Percentiles rank a stretch among this genome's conserved stretches.
phyloP scores from a whole-genome alignment of 2,888 invertebrate species.

The Anthophora plumipes region DNA sequence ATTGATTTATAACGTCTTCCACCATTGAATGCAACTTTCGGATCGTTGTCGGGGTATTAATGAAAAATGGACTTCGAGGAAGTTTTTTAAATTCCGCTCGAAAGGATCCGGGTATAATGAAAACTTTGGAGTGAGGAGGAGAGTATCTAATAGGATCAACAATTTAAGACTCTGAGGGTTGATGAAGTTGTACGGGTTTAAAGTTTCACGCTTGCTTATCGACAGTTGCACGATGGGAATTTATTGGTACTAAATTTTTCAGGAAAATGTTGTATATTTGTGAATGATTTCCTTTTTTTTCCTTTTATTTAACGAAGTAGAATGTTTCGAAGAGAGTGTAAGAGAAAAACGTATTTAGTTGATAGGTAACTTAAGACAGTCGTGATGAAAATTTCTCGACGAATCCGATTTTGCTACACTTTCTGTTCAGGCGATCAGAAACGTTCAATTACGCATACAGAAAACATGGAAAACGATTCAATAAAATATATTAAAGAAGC shows the following conservation, averaged over 20 bases:
- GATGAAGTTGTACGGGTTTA: slow-evolving; percentile 11
- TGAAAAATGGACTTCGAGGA: slow-evolving; percentile 20
- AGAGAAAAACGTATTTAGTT: too few relatives aligned
- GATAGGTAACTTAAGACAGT: too few relatives aligned
- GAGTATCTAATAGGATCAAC: slow-evolving; percentile 18
- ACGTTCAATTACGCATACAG: too few relatives aligned
- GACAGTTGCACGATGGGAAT: background rate
- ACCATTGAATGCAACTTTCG: slow-evolving; percentile 1
- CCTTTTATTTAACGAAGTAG: too few relatives aligned
- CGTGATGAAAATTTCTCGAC: too few relatives aligned
- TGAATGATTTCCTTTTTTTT: too few relatives aligned
- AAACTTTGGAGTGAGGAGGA: background rate
- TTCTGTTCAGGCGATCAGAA: too few relatives aligned
- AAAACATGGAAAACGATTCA: too few relatives aligned
- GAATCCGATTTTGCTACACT: too few relatives aligned
- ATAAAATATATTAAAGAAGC: too few relatives aligned
- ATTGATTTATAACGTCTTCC: slow-evolving; percentile 34
- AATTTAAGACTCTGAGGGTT: background rate
- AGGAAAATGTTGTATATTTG: too few relatives aligned
- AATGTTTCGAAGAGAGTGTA: too few relatives aligned
- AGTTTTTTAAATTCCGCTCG: slow-evolving; percentile 28
- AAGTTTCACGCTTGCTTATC: slow-evolving; percentile 9
- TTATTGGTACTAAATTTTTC: background rate
- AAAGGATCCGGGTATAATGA: background rate
- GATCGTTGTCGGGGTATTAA: slow-evolving; percentile 23